Evolutionary conservation across 2,797 vertebrate species (phyloP).

Genomic region (Sebastes matsubarae): DNA sequence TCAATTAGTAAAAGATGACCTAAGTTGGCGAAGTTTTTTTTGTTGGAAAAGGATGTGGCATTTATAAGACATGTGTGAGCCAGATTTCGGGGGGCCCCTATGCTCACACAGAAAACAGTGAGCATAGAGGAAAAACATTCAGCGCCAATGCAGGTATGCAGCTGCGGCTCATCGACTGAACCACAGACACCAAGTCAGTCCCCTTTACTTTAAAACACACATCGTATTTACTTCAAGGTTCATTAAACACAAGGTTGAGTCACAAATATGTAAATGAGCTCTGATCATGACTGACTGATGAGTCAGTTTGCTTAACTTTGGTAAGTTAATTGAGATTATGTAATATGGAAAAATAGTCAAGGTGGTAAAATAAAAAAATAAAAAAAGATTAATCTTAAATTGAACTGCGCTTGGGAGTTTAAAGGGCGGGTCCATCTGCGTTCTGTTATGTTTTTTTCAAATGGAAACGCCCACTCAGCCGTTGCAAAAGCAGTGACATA

Average conservation of each 20-base stretch:
- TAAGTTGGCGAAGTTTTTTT: slow-evolving; percentile 24
- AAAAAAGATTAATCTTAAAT: neutral
- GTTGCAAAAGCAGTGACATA: neutral
- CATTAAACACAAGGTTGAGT: neutral
- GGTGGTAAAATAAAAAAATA: neutral
- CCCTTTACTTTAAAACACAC: neutral
- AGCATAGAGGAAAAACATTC: slow-evolving; percentile 28
- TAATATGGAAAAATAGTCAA: neutral
- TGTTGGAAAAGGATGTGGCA: slow-evolving; percentile 31
- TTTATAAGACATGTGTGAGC: slow-evolving; percentile 54
- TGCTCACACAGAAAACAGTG: neutral
- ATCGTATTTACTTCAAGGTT: neutral
- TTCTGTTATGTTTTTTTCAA: no score
- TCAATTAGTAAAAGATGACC: slow-evolving; percentile 68
- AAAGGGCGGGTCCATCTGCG: no score
- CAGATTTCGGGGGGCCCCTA: slow-evolving; percentile 40
- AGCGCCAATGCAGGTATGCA: slow-evolving; percentile 39
- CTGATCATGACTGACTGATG: neutral
- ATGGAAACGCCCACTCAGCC: neutral
- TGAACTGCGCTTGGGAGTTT: no score
- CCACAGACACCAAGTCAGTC: neutral
- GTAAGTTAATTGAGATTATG: neutral
- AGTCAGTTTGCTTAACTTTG: neutral
- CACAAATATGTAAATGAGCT: neutral
- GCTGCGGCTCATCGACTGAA: neutral